Evolutionary conservation across 2,113 vertebrate species (phyloP).

Genomic region (Aptenodytes patagonicus): DNA sequence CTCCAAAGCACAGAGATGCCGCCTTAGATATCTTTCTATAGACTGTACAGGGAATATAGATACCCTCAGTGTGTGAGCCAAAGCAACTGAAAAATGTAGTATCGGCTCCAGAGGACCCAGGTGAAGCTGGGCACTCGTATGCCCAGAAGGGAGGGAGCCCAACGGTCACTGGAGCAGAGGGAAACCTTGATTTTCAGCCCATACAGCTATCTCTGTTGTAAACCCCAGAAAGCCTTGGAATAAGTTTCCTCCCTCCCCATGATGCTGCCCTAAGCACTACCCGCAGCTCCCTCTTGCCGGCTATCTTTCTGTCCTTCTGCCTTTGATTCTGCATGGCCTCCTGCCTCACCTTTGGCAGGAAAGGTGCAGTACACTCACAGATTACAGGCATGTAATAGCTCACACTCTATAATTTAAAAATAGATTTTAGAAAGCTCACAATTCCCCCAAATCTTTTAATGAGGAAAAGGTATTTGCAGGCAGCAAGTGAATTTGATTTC

Average conservation of each 20-base stretch:
- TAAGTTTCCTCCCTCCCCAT: rapidly evolving
- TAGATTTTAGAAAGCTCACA: slow-evolving; percentile 63
- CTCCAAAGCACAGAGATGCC: neutral
- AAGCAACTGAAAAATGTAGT: neutral
- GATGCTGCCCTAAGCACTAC: neutral
- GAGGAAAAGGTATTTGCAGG: slow-evolving; percentile 81
- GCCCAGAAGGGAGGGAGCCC: neutral
- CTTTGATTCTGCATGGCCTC: neutral
- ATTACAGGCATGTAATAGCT: neutral
- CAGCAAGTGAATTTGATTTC: slow-evolving; percentile 78
- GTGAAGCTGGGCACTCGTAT: neutral
- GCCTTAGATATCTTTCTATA: too few relatives aligned
- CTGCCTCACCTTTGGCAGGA: neutral
- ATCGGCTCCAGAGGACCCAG: neutral
- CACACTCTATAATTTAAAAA: neutral
- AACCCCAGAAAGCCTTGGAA: neutral
- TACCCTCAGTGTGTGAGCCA: rapidly evolving
- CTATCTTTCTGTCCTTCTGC: neutral
- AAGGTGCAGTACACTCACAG: neutral
- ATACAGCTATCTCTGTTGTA: neutral
- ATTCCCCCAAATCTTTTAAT: slow-evolving; percentile 75
- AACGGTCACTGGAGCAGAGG: neutral
- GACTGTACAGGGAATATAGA: neutral
- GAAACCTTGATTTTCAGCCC: neutral
- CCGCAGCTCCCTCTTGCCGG: neutral